phyloP scores from a whole-genome alignment of 1,140 invertebrate genomes.

The Drosophila repleta region DNA sequence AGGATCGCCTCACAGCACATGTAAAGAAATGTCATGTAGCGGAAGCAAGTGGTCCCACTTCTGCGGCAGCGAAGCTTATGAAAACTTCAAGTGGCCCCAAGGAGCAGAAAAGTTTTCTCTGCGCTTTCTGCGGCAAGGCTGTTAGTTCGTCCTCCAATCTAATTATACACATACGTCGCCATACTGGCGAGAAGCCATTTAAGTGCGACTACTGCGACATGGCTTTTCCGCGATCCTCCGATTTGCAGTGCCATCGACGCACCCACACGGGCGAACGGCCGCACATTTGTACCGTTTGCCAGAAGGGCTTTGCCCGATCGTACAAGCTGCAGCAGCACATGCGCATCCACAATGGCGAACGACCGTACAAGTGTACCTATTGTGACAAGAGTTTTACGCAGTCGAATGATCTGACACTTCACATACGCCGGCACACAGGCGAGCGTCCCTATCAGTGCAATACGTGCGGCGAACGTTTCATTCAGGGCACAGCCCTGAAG shows the following conservation, averaged over 20 bases:
- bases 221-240: conserved; percentile 80
- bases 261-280: conserved; percentile 87
- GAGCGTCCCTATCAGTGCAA: conserved; percentile 85
- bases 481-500: conserved; percentile 79
- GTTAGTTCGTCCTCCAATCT: conserved; percentile 86
- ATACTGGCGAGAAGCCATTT: conserved; percentile 84
- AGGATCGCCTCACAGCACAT: conserved; percentile 80
- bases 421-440: conserved; percentile 85
- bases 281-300: conserved; percentile 85
- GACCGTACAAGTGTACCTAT: conserved; percentile 86
- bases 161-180: conserved; percentile 86
- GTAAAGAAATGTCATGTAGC: conserved; percentile 65
- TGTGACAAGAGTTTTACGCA: conserved; percentile 87
- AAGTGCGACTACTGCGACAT: conserved; percentile 79
- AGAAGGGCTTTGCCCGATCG: conserved; percentile 84
- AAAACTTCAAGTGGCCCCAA: conserved; percentile 28
- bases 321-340: conserved; percentile 87
- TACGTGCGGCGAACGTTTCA: conserved; percentile 78
- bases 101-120: conserved; percentile 81
- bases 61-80: background rate
- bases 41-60: background rate
- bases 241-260: conserved; percentile 84
- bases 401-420: conserved; percentile 86
- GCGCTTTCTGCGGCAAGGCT: conserved; percentile 85
- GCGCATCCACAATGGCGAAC: conserved; percentile 86